Conservation (phyloP, 2,797 vertebrate species). For the Morus bassanus region DNA sequence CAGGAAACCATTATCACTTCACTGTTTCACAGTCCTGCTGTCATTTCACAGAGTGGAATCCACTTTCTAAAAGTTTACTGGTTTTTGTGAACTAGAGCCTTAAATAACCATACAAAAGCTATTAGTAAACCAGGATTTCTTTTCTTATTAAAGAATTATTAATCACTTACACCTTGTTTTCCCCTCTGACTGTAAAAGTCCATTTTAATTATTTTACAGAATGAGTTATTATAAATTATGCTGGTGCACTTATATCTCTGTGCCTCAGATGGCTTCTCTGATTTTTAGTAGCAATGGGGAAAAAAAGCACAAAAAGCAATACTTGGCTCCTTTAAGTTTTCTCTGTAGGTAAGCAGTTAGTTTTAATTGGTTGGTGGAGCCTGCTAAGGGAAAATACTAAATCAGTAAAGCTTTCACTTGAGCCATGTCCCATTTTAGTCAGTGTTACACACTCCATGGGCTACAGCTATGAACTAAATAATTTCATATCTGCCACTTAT, state of each 20-base stretch:
- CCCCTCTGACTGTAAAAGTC: neutral
- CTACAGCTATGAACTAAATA: neutral
- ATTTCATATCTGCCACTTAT: neutral
- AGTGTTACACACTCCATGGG: neutral
- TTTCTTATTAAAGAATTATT: neutral
- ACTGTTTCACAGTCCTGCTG: neutral
- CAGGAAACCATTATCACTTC: neutral
- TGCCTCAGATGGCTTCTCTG: neutral
- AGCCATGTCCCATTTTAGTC: neutral
- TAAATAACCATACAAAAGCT: constrained; percentile 6
- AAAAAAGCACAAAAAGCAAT: neutral
- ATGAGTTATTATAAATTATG: neutral
- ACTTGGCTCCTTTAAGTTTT: neutral
- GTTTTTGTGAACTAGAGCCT: neutral
- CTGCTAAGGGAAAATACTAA: neutral
- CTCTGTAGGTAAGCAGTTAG: neutral
- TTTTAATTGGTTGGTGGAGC: neutral
- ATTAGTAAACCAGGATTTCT: neutral
- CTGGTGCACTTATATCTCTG: neutral
- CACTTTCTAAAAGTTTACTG: neutral
- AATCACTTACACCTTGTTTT: neutral
- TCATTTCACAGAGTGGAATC: neutral
- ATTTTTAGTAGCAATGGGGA: neutral
- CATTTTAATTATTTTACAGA: constrained; percentile 27
- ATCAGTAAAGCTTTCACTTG: neutral